Evolutionary conservation across 1,140 invertebrate genomes (phyloP).

Genomic region (Leucophenga varia): DNA sequence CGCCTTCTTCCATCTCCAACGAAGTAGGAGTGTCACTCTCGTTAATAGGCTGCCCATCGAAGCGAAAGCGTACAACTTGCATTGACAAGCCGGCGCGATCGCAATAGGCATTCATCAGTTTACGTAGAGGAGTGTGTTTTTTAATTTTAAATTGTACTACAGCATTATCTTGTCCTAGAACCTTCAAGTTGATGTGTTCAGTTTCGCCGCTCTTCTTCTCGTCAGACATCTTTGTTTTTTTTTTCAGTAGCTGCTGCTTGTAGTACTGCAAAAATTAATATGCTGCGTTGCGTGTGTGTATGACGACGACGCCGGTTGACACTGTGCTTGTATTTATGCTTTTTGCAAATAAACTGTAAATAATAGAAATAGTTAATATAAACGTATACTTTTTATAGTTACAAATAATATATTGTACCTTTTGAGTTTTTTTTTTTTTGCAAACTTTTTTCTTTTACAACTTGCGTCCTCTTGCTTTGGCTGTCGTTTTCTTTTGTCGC

Average conservation of each 20-base stretch:
- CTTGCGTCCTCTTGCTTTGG: slow-evolving; percentile 9
- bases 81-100: slow-evolving; percentile 84
- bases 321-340: no score
- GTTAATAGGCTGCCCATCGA: slow-evolving; percentile 91
- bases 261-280: slow-evolving; percentile 18
- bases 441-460: slow-evolving; percentile 8
- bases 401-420: no score
- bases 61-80: slow-evolving; percentile 87
- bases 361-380: no score
- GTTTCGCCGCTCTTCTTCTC: slow-evolving; percentile 68
- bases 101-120: slow-evolving; percentile 94
- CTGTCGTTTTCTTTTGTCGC: no score
- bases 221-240: slow-evolving; percentile 63
- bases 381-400: no score
- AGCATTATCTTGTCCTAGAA: slow-evolving; percentile 90
- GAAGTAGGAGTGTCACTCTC: slow-evolving; percentile 87
- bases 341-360: not conserved
- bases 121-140: slow-evolving; percentile 91
- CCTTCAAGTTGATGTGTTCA: slow-evolving; percentile 91
- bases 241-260: slow-evolving; percentile 5
- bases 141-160: slow-evolving; percentile 97
- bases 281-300: slow-evolving; percentile 30
- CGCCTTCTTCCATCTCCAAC: slow-evolving; percentile 92
- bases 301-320: no score
- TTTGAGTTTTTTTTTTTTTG: no score